Conservation (phyloP, 2,888 invertebrate species). For the Choreutis nemorana region DNA sequence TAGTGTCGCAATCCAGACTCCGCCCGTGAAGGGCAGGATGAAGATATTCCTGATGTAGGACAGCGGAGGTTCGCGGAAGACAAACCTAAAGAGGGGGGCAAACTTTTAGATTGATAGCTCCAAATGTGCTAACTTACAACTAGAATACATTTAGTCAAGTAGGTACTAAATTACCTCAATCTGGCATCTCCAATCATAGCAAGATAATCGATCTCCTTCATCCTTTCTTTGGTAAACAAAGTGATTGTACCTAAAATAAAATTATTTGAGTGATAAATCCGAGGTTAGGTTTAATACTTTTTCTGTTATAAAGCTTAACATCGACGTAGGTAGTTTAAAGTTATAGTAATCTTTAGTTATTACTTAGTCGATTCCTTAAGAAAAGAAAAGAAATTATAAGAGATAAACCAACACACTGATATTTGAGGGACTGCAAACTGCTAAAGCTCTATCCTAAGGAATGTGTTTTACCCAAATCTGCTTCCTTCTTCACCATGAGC, state of each 20-base stretch:
- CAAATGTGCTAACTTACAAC: conserved; percentile 50
- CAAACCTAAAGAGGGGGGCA: too few species aligned
- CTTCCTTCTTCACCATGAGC: conserved; percentile 27
- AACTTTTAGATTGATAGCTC: conserved; percentile 14
- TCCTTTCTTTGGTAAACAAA: conserved; percentile 48
- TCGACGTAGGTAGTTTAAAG: background rate
- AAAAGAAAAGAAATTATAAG: too few species aligned
- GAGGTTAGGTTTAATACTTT: too few species aligned
- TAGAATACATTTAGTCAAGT: conserved; percentile 40
- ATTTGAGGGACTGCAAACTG: too few species aligned
- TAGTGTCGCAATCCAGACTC: conserved; percentile 67
- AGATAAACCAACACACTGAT: too few species aligned
- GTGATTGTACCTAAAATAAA: conserved; percentile 40
- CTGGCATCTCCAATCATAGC: conserved; percentile 63
- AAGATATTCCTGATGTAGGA: conserved; percentile 72
- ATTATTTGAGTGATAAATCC: too few species aligned
- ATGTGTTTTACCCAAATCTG: conserved; percentile 34
- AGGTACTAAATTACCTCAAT: too few species aligned
- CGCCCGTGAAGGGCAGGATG: conserved; percentile 65
- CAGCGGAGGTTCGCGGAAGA: conserved; percentile 72
- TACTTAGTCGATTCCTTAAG: background rate
- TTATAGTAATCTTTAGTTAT: background rate
- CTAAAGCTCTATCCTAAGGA: too few species aligned
- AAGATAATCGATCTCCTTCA: conserved; percentile 57
- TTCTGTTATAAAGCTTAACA: too few species aligned